Conservation (phyloP, 53 echinoderm and acorn worm species). For the Arbacia lixula region DNA sequence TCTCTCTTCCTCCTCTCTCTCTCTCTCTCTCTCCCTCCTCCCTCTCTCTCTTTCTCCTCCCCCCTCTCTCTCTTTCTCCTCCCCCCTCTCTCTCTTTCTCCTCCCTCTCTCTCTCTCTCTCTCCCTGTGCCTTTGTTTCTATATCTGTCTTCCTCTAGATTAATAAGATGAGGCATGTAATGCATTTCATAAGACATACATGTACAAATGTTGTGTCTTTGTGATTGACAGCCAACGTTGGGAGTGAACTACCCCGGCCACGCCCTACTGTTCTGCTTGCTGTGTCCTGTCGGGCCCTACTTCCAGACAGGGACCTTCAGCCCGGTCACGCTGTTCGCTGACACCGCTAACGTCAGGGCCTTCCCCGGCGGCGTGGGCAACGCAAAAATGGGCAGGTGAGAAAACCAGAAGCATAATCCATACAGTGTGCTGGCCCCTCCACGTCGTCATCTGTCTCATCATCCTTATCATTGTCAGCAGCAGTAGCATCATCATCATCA, state of each 20-base stretch:
- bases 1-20: not conserved
- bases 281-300: slow-evolving; percentile 94
- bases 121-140: not conserved
- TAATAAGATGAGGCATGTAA: not conserved
- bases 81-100: not conserved
- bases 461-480: not conserved
- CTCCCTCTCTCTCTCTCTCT: not conserved
- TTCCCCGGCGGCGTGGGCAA: slow-evolving; percentile 90
- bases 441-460: not conserved
- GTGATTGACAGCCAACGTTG: slow-evolving; percentile 72
- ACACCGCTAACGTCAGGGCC: slow-evolving; percentile 80
- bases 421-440: too few species aligned
- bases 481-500: not conserved
- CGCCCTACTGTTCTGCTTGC: slow-evolving; percentile 80
- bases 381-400: slow-evolving; percentile 90
- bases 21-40: not conserved
- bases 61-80: not conserved
- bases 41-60: not conserved
- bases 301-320: slow-evolving; percentile 86
- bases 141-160: too few species aligned
- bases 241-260: slow-evolving; percentile 74
- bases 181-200: not conserved
- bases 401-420: too few species aligned
- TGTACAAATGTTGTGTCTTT: not conserved
- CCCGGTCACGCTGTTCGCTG: slow-evolving; percentile 88